These are phyloP conservation scores for Lithophane ornitopus DNA, from an alignment of 2,888 invertebrate genomes.

Conservation along the genomic window DNA sequence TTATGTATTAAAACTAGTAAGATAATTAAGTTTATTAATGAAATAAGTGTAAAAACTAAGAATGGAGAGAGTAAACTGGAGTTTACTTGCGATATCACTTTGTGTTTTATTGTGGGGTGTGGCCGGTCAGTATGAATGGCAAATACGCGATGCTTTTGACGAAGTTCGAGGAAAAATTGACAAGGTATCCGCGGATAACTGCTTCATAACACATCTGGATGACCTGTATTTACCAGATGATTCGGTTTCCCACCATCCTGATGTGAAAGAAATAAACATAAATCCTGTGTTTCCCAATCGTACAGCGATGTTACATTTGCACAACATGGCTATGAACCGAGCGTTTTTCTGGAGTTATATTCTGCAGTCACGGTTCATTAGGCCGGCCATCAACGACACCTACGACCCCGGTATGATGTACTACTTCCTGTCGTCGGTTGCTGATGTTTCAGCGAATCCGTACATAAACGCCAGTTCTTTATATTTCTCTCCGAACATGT, in stretches of 20 bases:
- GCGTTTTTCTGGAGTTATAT: slow-evolving; percentile 99
- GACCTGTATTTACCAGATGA: slow-evolving; percentile 96
- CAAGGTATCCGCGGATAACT: slow-evolving; percentile 96
- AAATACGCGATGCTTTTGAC: slow-evolving; percentile 96
- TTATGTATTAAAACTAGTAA: slow-evolving; percentile 56
- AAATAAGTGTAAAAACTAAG: slow-evolving; percentile 63
- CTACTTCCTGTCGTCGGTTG: slow-evolving; percentile 97
- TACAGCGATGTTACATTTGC: slow-evolving; percentile 97
- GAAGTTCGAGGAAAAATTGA: slow-evolving; percentile 96
- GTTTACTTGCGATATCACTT: slow-evolving; percentile 81
- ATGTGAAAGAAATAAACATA: slow-evolving; percentile 98
- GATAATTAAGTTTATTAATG: slow-evolving; percentile 41
- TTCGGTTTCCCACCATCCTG: slow-evolving; percentile 97
- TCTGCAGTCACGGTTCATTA: slow-evolving; percentile 96
- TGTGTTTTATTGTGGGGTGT: slow-evolving; percentile 91
- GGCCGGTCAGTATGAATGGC: slow-evolving; percentile 97
- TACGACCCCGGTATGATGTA: slow-evolving; percentile 99
- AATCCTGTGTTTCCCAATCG: slow-evolving; percentile 98
- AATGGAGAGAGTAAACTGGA: slow-evolving; percentile 82
- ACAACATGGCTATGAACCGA: slow-evolving; percentile 98
- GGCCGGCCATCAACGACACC: slow-evolving; percentile 97
- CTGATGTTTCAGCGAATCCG: slow-evolving; percentile 98
- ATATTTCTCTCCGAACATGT: slow-evolving; percentile 98
- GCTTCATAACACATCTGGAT: slow-evolving; percentile 95
- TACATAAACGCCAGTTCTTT: slow-evolving; percentile 98